Conservation (phyloP, 2,888 invertebrate species). For the Drosophila pullipes region DNA sequence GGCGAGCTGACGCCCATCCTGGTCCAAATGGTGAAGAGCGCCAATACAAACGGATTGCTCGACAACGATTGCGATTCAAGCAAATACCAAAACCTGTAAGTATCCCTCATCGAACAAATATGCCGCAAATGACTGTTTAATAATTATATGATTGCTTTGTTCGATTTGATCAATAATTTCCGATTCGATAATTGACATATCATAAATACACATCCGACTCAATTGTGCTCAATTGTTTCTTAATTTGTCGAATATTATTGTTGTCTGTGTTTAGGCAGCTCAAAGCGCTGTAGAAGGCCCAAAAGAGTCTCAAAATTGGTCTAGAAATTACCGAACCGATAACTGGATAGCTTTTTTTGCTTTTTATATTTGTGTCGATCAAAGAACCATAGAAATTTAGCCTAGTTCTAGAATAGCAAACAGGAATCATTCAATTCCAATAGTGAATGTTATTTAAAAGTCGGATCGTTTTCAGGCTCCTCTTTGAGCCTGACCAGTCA, state of each 20-base stretch:
- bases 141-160: neutral
- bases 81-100: conserved; percentile 97
- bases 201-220: neutral
- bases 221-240: neutral
- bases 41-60: conserved; percentile 98
- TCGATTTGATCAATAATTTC: neutral
- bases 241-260: neutral
- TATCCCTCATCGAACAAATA: conserved; percentile 4
- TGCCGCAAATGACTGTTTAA: neutral
- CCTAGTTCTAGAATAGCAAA: neutral
- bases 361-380: neutral
- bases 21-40: conserved; percentile 99
- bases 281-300: too few relatives aligned
- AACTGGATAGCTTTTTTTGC: too few relatives aligned
- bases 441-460: neutral
- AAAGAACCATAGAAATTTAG: neutral
- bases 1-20: conserved; percentile 99
- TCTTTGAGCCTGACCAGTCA: too few relatives aligned
- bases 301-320: neutral
- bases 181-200: neutral
- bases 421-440: neutral
- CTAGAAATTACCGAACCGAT: neutral
- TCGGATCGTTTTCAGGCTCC: neutral
- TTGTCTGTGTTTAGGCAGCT: neutral
- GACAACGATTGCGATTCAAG: conserved; percentile 99